phyloP scores from a whole-genome alignment of 1,140 invertebrate genomes.

The Drosophila lini region DNA sequence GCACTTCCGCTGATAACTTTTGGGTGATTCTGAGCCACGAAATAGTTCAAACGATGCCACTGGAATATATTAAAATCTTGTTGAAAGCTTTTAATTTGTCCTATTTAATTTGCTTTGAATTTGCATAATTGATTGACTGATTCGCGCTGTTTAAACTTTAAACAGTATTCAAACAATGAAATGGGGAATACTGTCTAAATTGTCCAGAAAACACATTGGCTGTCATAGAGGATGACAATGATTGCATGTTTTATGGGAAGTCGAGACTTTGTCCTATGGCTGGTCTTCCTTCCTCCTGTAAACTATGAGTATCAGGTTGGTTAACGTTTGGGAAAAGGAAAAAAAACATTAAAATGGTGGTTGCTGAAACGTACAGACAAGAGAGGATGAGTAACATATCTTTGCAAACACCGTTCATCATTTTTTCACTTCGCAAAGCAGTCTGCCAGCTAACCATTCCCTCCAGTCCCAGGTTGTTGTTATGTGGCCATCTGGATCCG shows the following conservation, averaged over 20 bases:
- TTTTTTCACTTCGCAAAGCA: conserved; percentile 47
- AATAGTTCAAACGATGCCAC: neutral
- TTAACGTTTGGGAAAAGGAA: neutral
- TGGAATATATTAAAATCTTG: neutral
- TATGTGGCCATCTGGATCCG: conserved; percentile 40
- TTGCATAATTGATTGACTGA: neutral
- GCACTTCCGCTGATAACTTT: conserved; percentile 51
- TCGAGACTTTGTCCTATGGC: neutral
- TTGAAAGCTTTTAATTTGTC: neutral
- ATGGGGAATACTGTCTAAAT: neutral
- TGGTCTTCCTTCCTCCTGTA: neutral
- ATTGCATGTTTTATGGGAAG: neutral
- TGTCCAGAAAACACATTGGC: neutral
- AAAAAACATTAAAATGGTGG: conserved; percentile 63
- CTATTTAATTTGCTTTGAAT: neutral
- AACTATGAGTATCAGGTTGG: neutral
- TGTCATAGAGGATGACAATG: neutral
- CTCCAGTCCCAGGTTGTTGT: neutral
- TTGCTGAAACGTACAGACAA: neutral
- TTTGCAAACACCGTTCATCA: conserved; percentile 8
- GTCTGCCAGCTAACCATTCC: conserved; percentile 1
- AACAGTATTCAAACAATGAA: neutral
- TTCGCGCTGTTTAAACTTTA: neutral
- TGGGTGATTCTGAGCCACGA: neutral
- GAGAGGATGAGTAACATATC: conserved; percentile 7